Percentiles rank a stretch among this genome's conserved stretches.
Conservation (phyloP, 2,888 invertebrate species). For the Drosophila austrosaltans region DNA sequence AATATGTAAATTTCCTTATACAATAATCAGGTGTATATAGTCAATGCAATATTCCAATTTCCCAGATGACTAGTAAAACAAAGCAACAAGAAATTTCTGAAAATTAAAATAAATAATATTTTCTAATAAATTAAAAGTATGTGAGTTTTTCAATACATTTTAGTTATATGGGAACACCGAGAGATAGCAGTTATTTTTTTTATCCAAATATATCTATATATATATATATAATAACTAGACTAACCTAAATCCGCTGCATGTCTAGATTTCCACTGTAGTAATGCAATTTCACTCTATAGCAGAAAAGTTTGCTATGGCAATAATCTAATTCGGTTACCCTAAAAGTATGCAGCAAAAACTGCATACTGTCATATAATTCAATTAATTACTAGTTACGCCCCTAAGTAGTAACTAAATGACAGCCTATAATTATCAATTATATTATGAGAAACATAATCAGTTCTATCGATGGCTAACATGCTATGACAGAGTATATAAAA, state of each 20-base stretch:
- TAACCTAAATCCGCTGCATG: no score
- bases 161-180: no score
- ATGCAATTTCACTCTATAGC: background rate
- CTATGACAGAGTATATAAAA: background rate
- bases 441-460: background rate
- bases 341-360: background rate
- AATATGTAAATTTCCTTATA: slow-evolving; percentile 66
- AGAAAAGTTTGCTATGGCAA: background rate
- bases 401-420: background rate
- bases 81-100: background rate
- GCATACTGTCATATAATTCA: no score
- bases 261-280: no score
- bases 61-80: slow-evolving; percentile 2
- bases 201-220: background rate
- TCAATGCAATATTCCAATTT: slow-evolving; percentile 41
- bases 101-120: background rate
- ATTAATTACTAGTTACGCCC: background rate
- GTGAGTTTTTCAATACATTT: no score
- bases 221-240: no score
- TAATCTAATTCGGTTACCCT: background rate
- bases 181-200: no score
- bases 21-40: slow-evolving; percentile 72
- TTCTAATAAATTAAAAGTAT: no score
- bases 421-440: background rate
- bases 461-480: background rate